A percentile compares a stretch with the other conserved stretches of the same genome.
Conservation (phyloP, 2,797 vertebrate genomes). For the Argentina silus region DNA sequence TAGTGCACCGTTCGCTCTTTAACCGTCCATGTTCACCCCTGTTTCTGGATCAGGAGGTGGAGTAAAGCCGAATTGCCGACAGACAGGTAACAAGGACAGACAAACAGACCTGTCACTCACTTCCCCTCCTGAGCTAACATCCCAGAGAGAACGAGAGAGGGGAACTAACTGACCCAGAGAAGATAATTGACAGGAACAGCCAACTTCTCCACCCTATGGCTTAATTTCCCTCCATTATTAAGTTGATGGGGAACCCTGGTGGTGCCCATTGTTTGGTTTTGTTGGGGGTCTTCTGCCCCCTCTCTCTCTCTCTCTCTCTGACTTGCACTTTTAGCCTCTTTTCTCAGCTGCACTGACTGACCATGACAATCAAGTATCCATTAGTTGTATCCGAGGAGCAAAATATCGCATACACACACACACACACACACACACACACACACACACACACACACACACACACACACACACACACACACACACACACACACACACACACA, state of each 20-base stretch:
- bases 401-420: neutral
- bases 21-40: constrained; percentile 37
- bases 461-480: no score
- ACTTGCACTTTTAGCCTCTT: constrained; percentile 7
- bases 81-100: constrained; percentile 47
- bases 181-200: neutral
- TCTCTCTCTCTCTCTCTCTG: constrained; percentile 18
- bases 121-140: constrained; percentile 26
- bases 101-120: constrained; percentile 16
- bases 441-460: no score
- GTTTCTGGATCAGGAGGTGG: constrained; percentile 58
- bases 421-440: neutral
- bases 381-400: neutral
- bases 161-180: neutral
- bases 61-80: constrained; percentile 47
- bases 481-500: no score
- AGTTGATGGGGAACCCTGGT: constrained; percentile 1
- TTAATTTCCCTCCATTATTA: neutral
- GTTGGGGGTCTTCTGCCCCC: neutral
- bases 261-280: neutral
- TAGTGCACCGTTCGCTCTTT: constrained; percentile 14
- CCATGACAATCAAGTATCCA: neutral
- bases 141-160: constrained; percentile 35
- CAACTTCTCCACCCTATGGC: neutral
- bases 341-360: neutral